Conservation (phyloP, 1,140 invertebrate genomes). For the Micrasema longulum region DNA sequence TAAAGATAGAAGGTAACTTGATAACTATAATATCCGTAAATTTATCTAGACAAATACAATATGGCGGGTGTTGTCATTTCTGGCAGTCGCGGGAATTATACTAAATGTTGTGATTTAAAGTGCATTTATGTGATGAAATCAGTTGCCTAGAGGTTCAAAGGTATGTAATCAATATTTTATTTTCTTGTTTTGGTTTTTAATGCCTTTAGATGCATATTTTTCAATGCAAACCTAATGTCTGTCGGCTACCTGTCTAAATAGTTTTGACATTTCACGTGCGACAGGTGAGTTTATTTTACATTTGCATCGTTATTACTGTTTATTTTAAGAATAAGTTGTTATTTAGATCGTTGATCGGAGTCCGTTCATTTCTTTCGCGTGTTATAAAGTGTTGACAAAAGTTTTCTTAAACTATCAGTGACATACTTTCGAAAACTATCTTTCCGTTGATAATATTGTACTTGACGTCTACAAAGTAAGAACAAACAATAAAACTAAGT, state of each 20-base stretch:
- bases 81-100: conserved; percentile 37
- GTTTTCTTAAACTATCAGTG: conserved; percentile 11
- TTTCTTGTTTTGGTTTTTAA: background rate
- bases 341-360: background rate
- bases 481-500: background rate
- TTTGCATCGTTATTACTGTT: conserved; percentile 7
- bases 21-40: conserved; percentile 21
- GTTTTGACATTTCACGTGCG: conserved; percentile 44
- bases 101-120: conserved; percentile 11
- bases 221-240: background rate
- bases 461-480: conserved; percentile 26
- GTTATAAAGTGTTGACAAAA: conserved; percentile 1
- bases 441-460: background rate
- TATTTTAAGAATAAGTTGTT: background rate
- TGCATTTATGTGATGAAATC: conserved; percentile 27
- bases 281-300: conserved; percentile 40
- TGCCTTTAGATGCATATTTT: background rate
- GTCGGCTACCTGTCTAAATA: conserved; percentile 38
- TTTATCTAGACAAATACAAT: conserved; percentile 41
- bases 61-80: conserved; percentile 44
- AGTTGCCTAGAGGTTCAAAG: conserved; percentile 15
- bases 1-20: background rate
- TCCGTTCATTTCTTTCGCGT: background rate
- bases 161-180: conserved; percentile 10
- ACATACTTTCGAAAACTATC: conserved; percentile 32